Evolutionary conservation across 35 echinoderm and acorn worm genomes (phyloP).

Genomic region (Ophiothrix spiculata): DNA sequence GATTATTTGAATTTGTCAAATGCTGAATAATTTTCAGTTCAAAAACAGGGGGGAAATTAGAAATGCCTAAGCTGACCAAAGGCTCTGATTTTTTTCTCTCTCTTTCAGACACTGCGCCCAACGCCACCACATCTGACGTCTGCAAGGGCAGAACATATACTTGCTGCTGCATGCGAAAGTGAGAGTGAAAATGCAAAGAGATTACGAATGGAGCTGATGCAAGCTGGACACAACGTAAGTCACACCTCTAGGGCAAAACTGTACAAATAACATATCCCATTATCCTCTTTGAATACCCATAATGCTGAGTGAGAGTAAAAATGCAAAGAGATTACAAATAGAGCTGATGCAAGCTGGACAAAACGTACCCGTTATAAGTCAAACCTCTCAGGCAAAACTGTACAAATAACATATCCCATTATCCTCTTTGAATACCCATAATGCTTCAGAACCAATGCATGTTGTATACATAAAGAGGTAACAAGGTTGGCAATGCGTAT

Average conservation of each 20-base stretch:
- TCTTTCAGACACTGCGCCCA: conserved; percentile 69
- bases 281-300: too few relatives aligned
- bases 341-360: conserved; percentile 78
- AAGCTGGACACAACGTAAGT: conserved; percentile 64
- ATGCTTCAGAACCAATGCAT: conserved; percentile 85
- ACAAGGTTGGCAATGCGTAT: too few relatives aligned
- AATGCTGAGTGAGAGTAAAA: conserved; percentile 96
- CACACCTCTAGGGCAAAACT: too few relatives aligned
- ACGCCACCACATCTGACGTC: conserved; percentile 98
- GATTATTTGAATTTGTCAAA: too few relatives aligned
- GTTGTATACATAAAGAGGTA: conserved; percentile 47
- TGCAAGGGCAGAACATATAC: conserved; percentile 87
- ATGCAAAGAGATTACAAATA: conserved; percentile 87
- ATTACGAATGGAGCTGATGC: conserved; percentile 90
- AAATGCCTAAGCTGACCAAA: too few relatives aligned
- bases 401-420: too few relatives aligned
- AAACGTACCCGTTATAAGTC: conserved; percentile 49
- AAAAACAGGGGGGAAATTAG: too few relatives aligned
- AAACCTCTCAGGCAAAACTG: too few relatives aligned
- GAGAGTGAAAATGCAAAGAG: conserved; percentile 99
- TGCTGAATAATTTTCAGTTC: too few relatives aligned
- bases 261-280: too few relatives aligned
- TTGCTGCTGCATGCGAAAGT: conserved; percentile 93
- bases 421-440: too few relatives aligned
- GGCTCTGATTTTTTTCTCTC: not conserved